Conservation (phyloP, 2,113 vertebrate species). For the Oryzias melastigma region DNA sequence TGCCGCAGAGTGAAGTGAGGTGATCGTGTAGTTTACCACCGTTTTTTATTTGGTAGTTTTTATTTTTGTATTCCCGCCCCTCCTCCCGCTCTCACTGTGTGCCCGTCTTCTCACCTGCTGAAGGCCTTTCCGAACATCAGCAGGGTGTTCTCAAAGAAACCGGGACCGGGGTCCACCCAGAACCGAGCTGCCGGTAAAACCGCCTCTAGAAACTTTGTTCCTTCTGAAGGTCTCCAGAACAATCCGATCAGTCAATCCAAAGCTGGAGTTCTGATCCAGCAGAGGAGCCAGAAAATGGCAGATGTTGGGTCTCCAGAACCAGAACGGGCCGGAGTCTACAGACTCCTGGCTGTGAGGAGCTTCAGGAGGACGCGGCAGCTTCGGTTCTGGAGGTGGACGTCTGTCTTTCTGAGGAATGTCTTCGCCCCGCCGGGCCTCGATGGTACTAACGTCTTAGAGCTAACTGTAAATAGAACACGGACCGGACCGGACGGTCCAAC, state of each 20-base stretch:
- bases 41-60: conserved; percentile 56
- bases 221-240: too few relatives aligned
- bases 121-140: conserved; percentile 50
- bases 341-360: too few relatives aligned
- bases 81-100: conserved; percentile 42
- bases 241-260: too few relatives aligned
- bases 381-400: conserved; percentile 26
- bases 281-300: conserved; percentile 1
- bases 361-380: not conserved
- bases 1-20: conserved; percentile 54
- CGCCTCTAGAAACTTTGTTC: too few relatives aligned
- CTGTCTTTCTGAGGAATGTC: conserved; percentile 42
- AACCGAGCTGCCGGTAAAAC: not conserved
- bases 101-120: conserved; percentile 54
- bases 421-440: conserved; percentile 8
- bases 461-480: conserved; percentile 52
- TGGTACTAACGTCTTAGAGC: conserved; percentile 58
- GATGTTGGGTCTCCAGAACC: too few relatives aligned
- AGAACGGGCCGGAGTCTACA: too few relatives aligned
- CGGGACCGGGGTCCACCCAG: conserved; percentile 12
- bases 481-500: not conserved
- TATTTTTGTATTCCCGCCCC: conserved; percentile 50
- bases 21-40: conserved; percentile 55
- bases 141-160: conserved; percentile 22
- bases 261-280: not conserved